These are phyloP conservation scores for Mythimna albipuncta DNA, from an alignment of 2,888 invertebrate species.

Conservation along the genomic window DNA sequence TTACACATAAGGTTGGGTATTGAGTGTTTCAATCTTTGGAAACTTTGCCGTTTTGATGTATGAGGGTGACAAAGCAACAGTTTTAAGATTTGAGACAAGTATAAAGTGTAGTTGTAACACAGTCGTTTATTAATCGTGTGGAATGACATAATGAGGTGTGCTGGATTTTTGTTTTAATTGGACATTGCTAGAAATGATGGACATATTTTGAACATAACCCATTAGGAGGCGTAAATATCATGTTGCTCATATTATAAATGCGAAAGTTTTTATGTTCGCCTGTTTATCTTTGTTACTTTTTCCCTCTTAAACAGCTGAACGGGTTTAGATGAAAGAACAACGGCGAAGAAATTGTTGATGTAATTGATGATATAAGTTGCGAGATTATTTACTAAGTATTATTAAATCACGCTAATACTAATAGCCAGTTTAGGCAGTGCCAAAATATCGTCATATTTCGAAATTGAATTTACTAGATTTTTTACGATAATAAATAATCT, in stretches of 20 bases:
- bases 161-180: conserved; percentile 75
- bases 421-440: too few relatives aligned
- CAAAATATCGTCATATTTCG: too few relatives aligned
- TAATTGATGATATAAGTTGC: too few relatives aligned
- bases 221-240: conserved; percentile 54
- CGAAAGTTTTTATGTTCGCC: too few relatives aligned
- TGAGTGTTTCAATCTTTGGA: not conserved
- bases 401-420: too few relatives aligned
- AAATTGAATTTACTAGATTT: too few relatives aligned
- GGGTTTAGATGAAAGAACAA: too few relatives aligned
- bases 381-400: too few relatives aligned
- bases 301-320: too few relatives aligned
- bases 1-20: conserved; percentile 44
- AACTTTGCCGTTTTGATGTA: conserved; percentile 69
- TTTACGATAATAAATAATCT: too few relatives aligned
- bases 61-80: conserved; percentile 77
- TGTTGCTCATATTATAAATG: conserved; percentile 12
- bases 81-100: conserved; percentile 82
- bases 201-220: conserved; percentile 54
- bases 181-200: conserved; percentile 66
- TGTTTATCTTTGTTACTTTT: too few relatives aligned
- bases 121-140: conserved; percentile 81
- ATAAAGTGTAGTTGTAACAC: conserved; percentile 76
- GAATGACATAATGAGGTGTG: conserved; percentile 85
- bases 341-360: too few relatives aligned